Evolutionary conservation across 2,888 invertebrate species (phyloP), one percentile per base, ranked within the genome.

Genomic region (Halictus quadricinctus): DNA sequence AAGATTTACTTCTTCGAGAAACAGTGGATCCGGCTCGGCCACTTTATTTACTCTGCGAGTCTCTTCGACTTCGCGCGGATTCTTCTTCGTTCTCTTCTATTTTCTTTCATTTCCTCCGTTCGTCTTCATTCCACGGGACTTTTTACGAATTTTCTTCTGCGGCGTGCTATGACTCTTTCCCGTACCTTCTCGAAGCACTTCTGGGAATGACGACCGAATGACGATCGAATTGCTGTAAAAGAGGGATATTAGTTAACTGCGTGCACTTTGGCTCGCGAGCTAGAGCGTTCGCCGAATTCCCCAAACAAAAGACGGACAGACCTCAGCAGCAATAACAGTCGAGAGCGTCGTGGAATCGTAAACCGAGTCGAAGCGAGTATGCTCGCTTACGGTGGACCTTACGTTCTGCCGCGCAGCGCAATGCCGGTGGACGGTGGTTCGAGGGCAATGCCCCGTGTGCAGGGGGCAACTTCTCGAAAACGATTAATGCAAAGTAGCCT

Each of bases 401-500:
- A 48, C 7, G 50, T 50, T 50, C 7, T 2, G 36, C 36, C 36
- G 36, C 36, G 36, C 36, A 1, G 36, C 36, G 29, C 29, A 29
- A 2, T 13, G 64, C 3, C 1, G 69, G 36, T n/a, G 77, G 21
- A n/a, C 25, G 6, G 5, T 13, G 70, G 58, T 12, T 18, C 72
- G 36, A 36, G 50, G 66, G 36, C 60, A 85, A 76, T 48, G 74
- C 7, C 21, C 46, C 72, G 64, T 29, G 46, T 18, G 46, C 54
- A 41, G 41, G 18, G 74, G 25, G 54, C 25, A 81, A 85, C 78
- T 88, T 84, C 83, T 84, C 88, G 75, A 69, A 81, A 79, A 88
- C 90, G 90, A 90, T 90, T 91, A 91, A 90, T 91, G 90, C 86
- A 89, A 90, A 90, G 90, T 84, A 90, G 89, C 87, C 83, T 73